Percentiles rank a stretch among this genome's conserved stretches.
Conservation (phyloP, 1,140 invertebrate species). For the Drosophila pseudoobscura region DNA sequence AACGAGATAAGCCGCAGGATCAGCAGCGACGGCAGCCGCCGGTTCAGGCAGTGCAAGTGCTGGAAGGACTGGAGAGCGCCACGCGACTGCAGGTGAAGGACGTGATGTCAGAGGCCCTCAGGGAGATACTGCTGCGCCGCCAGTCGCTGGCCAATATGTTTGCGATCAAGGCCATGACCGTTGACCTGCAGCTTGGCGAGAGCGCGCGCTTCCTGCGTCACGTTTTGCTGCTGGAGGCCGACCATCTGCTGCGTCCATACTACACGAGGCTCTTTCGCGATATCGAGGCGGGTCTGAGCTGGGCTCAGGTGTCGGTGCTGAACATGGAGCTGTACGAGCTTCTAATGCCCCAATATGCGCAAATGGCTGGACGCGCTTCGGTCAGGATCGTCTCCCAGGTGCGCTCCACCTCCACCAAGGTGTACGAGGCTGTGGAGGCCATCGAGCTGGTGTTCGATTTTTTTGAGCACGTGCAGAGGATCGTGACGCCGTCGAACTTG, state of each 20-base stretch:
- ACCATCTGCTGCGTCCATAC: constrained; percentile 64
- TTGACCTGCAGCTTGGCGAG: constrained; percentile 52
- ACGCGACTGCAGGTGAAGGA: constrained; percentile 24
- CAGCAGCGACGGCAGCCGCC: not conserved
- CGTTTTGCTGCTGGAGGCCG: constrained; percentile 65
- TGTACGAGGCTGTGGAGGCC: constrained; percentile 62
- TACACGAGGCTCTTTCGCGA: constrained; percentile 65
- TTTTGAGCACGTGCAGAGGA: constrained; percentile 38
- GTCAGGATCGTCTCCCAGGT: constrained; percentile 49
- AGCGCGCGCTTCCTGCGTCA: constrained; percentile 67
- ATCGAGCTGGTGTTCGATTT: constrained; percentile 59
- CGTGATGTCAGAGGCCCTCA: constrained; percentile 30
- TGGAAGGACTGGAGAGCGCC: constrained; percentile 18
- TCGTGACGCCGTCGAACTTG: constrained; percentile 52
- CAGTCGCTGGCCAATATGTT: constrained; percentile 57
- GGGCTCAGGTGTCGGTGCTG: constrained; percentile 56
- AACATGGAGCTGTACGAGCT: constrained; percentile 56
- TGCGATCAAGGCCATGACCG: constrained; percentile 62
- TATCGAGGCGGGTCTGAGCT: constrained; percentile 62
- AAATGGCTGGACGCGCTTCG: constrained; percentile 34
- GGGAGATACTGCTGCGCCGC: constrained; percentile 45
- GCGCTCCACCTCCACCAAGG: constrained; percentile 41
- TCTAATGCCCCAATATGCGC: constrained; percentile 36
- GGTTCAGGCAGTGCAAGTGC: constrained; percentile 5
- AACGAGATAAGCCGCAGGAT: not conserved